These are phyloP conservation scores for Dendrolimus houi DNA, from an alignment of 2,888 invertebrate species.

Conservation along the genomic window DNA sequence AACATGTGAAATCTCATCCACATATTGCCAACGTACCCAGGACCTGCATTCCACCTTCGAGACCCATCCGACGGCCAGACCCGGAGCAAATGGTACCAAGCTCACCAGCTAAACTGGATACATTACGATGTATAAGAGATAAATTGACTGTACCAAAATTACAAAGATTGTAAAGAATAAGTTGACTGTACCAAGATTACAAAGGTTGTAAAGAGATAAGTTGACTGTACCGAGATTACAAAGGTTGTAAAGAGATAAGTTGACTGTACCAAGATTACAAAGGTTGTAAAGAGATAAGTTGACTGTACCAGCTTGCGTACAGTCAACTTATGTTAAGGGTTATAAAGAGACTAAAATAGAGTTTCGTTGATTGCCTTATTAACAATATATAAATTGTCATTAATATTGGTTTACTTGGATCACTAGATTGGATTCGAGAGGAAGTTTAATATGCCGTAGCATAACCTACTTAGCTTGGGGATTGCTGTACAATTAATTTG, in stretches of 20 bases:
- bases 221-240: conserved; percentile 56
- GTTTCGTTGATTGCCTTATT: too few species aligned
- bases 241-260: conserved; percentile 37
- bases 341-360: too few species aligned
- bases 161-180: conserved; percentile 45
- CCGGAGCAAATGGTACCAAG: conserved; percentile 57
- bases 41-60: conserved; percentile 49
- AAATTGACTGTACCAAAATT: conserved; percentile 58
- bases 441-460: too few species aligned
- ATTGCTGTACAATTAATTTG: too few species aligned
- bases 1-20: conserved; percentile 92
- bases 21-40: conserved; percentile 55
- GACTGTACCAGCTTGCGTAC: too few species aligned
- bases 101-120: conserved; percentile 61
- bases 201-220: conserved; percentile 41
- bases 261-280: conserved; percentile 34
- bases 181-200: conserved; percentile 53
- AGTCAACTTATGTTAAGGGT: too few species aligned
- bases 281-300: too few species aligned
- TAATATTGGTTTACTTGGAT: too few species aligned
- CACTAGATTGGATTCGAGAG: too few species aligned
- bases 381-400: too few species aligned
- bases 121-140: conserved; percentile 58
- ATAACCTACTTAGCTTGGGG: too few species aligned
- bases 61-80: conserved; percentile 41